phyloP scores from a whole-genome alignment of 2,797 vertebrate genomes.

The Kryptolebias ocellatus region DNA sequence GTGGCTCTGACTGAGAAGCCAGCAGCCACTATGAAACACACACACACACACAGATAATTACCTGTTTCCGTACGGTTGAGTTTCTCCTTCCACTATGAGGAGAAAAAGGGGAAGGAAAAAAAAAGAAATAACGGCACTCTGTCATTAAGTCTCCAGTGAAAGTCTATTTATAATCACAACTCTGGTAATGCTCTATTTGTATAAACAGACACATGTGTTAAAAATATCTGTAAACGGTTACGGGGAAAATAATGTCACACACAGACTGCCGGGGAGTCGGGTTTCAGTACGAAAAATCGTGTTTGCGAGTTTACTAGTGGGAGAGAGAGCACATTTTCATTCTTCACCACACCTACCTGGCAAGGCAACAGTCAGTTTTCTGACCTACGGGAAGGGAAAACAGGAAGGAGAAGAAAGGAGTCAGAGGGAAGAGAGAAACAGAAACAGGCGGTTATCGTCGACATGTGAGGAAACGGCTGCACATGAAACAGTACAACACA shows the following conservation, averaged over 20 bases:
- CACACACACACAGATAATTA: conserved; percentile 77
- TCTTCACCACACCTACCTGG: conserved; percentile 87
- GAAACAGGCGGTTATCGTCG: conserved; percentile 43
- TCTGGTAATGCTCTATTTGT: conserved; percentile 66
- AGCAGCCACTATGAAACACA: conserved; percentile 31
- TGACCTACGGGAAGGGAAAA: conserved; percentile 85
- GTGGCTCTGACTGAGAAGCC: conserved; percentile 15
- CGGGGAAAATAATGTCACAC: conserved; percentile 54
- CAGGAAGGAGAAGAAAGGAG: conserved; percentile 51
- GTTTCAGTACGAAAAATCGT: conserved; percentile 40
- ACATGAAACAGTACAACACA: background rate
- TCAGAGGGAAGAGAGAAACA: conserved; percentile 13
- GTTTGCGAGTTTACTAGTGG: conserved; percentile 13
- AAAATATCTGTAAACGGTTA: conserved; percentile 61
- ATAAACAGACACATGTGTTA: conserved; percentile 56
- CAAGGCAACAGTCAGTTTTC: conserved; percentile 92
- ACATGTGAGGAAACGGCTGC: conserved; percentile 32
- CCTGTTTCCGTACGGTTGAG: conserved; percentile 93
- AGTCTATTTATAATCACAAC: conserved; percentile 72
- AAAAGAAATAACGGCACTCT: conserved; percentile 52
- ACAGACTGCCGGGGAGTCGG: conserved; percentile 53
- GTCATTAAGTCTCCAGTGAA: conserved; percentile 72
- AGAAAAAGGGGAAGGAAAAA: conserved; percentile 14
- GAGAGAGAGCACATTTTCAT: conserved; percentile 47
- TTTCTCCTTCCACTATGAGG: conserved; percentile 85